Conservation (phyloP, 2,797 vertebrate genomes). For the Rhynchonycteris naso region DNA sequence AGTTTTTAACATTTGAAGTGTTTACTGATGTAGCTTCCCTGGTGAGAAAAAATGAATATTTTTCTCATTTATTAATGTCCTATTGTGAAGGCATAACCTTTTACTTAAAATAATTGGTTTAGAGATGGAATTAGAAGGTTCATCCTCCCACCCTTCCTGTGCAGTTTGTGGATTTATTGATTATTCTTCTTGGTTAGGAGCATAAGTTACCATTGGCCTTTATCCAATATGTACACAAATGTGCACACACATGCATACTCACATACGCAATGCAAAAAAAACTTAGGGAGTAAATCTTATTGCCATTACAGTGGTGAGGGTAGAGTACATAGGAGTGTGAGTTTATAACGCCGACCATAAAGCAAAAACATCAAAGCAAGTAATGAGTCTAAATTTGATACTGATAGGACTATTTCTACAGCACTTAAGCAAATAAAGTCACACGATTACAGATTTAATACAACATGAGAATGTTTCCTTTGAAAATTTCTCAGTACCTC, state of each 20-base stretch:
- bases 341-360: slow-evolving; percentile 34
- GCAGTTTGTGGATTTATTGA: slow-evolving; percentile 47
- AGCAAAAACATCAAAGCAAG: slow-evolving; percentile 46
- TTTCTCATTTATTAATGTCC: slow-evolving; percentile 69
- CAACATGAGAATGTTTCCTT: slow-evolving; percentile 23
- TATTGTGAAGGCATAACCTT: slow-evolving; percentile 62
- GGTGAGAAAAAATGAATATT: slow-evolving; percentile 61
- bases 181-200: slow-evolving; percentile 42
- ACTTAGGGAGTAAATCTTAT: background rate
- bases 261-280: background rate
- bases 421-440: background rate
- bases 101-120: slow-evolving; percentile 72
- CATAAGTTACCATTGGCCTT: slow-evolving; percentile 11
- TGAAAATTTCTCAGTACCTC: slow-evolving; percentile 18
- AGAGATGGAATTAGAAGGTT: slow-evolving; percentile 60
- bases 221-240: background rate
- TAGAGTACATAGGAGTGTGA: background rate
- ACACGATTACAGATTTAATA: background rate
- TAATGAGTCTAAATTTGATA: slow-evolving; percentile 39
- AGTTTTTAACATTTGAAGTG: slow-evolving; percentile 68
- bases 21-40: slow-evolving; percentile 61
- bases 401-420: background rate
- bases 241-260: background rate
- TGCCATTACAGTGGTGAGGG: background rate
- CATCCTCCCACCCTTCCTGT: background rate